Evolutionary conservation across 2,888 invertebrate genomes (phyloP).

Genomic region (Andrena dorsata): DNA sequence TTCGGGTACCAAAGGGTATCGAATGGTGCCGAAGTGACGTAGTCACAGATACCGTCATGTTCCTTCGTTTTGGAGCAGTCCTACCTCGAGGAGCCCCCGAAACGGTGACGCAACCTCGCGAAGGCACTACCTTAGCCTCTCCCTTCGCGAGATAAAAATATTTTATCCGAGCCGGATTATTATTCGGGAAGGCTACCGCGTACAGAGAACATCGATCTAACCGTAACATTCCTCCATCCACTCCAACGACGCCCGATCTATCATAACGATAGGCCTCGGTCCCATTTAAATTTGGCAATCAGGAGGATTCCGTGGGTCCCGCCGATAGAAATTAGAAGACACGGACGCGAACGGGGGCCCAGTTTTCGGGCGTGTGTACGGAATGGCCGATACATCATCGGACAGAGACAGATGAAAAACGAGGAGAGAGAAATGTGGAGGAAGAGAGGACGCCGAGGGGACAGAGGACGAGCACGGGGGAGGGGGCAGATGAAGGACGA

Average conservation of each 20-base stretch:
- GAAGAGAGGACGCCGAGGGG: slow-evolving; percentile 5
- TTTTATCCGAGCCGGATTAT: not conserved
- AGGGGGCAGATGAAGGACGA: not conserved
- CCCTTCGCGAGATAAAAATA: not conserved
- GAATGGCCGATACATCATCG: slow-evolving; percentile 57
- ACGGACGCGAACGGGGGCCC: not conserved
- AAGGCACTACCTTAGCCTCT: too few relatives aligned
- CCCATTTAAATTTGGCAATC: slow-evolving; percentile 46
- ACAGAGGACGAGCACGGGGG: slow-evolving; percentile 35
- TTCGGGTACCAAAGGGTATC: too few relatives aligned
- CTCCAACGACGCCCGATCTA: slow-evolving; percentile 29
- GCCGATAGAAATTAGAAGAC: slow-evolving; percentile 41
- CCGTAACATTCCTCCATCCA: slow-evolving; percentile 33
- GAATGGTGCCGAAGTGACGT: too few relatives aligned
- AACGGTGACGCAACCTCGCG: not conserved
- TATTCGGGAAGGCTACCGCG: slow-evolving; percentile 1
- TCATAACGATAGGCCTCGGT: slow-evolving; percentile 26
- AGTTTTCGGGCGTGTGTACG: slow-evolving; percentile 13
- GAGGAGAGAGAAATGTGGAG: not conserved
- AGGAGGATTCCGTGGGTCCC: slow-evolving; percentile 32
- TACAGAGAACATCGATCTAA: slow-evolving; percentile 28
- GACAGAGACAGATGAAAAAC: slow-evolving; percentile 6
- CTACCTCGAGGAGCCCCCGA: not conserved
- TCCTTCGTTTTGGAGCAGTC: not conserved
- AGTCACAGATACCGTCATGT: not conserved